These are phyloP conservation scores for Vidua macroura DNA, from an alignment of 2,113 vertebrate genomes.

Conservation along the genomic window DNA sequence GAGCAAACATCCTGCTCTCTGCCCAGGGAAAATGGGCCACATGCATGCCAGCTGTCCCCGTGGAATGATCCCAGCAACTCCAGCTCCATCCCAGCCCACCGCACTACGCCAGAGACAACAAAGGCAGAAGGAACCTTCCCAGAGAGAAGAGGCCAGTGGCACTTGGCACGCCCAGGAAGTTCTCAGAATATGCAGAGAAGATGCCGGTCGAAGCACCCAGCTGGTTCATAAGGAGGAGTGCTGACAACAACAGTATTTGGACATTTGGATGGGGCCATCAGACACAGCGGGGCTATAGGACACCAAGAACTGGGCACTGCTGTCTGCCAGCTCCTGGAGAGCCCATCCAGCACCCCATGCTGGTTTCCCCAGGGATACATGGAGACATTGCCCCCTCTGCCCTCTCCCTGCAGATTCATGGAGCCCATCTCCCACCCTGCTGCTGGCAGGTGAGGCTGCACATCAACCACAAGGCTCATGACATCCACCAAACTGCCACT, in stretches of 20 bases:
- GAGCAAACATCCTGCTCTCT: accelerated
- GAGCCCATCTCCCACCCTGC: not conserved
- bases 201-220: accelerated
- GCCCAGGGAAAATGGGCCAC: not conserved
- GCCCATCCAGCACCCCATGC: accelerated
- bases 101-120: accelerated
- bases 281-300: accelerated
- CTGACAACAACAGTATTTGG: no score
- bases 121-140: not conserved
- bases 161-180: not conserved
- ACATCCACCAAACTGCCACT: not conserved
- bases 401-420: not conserved
- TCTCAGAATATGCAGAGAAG: not conserved
- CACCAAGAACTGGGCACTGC: accelerated
- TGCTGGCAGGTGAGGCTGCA: not conserved
- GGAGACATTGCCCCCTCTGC: not conserved
- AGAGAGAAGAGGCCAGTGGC: accelerated
- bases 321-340: not conserved
- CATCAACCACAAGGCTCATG: not conserved
- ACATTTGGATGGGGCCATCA: accelerated
- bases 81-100: not conserved
- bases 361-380: accelerated
- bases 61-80: accelerated
- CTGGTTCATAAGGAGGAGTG: not conserved
- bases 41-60: accelerated